A percentile compares a stretch with the other conserved stretches of the same genome.
Evolutionary conservation across 2,888 invertebrate genomes (phyloP).

Genomic region (Cordilura impudica): DNA sequence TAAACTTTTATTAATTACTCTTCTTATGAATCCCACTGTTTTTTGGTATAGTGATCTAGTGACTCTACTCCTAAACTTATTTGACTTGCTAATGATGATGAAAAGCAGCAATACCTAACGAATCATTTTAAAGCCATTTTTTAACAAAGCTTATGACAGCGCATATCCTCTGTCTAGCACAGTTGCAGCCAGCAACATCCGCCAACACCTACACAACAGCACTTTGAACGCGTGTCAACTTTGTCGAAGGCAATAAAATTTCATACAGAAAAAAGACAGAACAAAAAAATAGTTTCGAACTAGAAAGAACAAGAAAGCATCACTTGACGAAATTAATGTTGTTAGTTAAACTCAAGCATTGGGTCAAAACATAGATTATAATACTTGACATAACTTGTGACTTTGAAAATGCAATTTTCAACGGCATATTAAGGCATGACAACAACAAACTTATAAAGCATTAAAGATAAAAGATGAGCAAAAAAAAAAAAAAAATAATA

Average conservation of each 20-base stretch:
- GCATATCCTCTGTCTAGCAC: conserved; percentile 34
- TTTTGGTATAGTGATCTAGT: background rate
- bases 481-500: background rate
- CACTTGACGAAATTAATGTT: conserved; percentile 51
- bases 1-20: no score
- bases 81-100: conserved; percentile 54
- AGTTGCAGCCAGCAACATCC: background rate
- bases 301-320: background rate
- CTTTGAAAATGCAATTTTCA: conserved; percentile 53
- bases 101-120: conserved; percentile 43
- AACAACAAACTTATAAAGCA: conserved; percentile 2
- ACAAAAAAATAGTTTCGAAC: background rate
- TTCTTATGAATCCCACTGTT: background rate
- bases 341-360: conserved; percentile 41
- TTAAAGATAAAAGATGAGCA: background rate
- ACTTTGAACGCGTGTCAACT: conserved; percentile 25
- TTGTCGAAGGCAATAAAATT: conserved; percentile 48
- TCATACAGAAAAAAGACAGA: conserved; percentile 8
- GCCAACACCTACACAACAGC: background rate
- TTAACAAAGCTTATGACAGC: conserved; percentile 49
- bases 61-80: conserved; percentile 32
- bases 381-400: conserved; percentile 29
- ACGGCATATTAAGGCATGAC: conserved; percentile 7
- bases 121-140: conserved; percentile 48
- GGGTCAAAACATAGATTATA: conserved; percentile 50